Base-by-base conservation (phyloP, 2,113 vertebrate species). In the Macheiramphus alcinus region DNA sequence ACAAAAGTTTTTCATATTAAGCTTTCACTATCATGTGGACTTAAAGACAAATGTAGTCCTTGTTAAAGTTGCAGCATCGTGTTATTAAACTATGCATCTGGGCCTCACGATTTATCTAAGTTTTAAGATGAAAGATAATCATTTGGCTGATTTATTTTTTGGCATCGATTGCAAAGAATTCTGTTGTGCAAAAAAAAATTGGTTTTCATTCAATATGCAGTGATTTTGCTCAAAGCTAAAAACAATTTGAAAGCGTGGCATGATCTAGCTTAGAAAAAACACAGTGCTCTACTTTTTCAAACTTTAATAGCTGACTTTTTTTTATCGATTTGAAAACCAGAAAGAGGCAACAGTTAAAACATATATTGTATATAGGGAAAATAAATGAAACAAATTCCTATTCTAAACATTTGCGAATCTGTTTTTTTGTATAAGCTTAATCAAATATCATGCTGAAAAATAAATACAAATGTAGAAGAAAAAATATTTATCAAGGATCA, bases 1-100 rank as follows among this genome's bases (percentile, higher is more conserved):
- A 99, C 99, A 99, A 98, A 98, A 98, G 99, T 99, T 99, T 98
- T 99, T 99, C 98, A 98, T 99, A 99, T 99, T 99, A 99, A 98
- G 97, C 98, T 98, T 98, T 98, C 97, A 97, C 97, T 97, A 94
- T 97, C 97, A 97, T 97, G 97, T 97, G 96, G 97, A 97, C 97
- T 98, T 98, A 97, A 98, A 98, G 98, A 98, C 97, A 98, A 98
- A 98, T 80, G 96, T 92, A 98, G 93, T 98, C 98, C 98, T 98
- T 98, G 72, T 98, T 98, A 98, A 98, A 96, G 95, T 97, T 91
- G 83, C 93, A 97, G 94, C 50, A 82, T 92, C 45, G 48, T 90
- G 85, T 97, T 97, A 97, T 98, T 98, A 98, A 98, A 97, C 96
- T 97, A 93, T 96, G 96, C 95, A 97, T 93, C 22, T 22, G 65